Percentiles rank a stretch among this genome's conserved stretches.
phyloP scores from a whole-genome alignment of 2,113 vertebrate genomes.

The Smithornis capensis region DNA sequence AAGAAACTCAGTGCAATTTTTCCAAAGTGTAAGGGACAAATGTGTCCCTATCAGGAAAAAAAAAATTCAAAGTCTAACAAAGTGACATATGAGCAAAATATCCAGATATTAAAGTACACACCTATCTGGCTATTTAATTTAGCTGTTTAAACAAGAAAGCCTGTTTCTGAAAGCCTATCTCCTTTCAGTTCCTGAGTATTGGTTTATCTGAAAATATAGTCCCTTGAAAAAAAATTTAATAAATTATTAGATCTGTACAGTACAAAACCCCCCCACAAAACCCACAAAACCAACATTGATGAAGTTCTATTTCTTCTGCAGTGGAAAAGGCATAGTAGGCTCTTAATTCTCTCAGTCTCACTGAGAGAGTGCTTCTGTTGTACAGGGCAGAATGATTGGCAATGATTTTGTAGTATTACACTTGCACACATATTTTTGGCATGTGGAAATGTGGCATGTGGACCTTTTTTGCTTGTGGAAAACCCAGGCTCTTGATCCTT shows the following conservation, averaged over 20 bases:
- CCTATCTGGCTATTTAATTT: neutral
- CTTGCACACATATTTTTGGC: neutral
- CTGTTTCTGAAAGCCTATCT: neutral
- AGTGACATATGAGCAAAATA: neutral
- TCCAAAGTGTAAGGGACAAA: neutral
- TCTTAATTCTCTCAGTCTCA: neutral
- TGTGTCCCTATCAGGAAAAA: neutral
- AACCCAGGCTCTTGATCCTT: neutral
- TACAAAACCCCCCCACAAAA: fast-evolving
- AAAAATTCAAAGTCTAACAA: neutral
- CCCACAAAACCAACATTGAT: fast-evolving
- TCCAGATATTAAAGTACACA: neutral
- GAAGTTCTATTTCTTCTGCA: neutral
- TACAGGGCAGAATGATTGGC: fast-evolving
- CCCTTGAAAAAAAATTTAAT: neutral
- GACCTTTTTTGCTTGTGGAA: neutral
- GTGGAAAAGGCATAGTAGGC: neutral
- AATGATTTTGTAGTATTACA: neutral
- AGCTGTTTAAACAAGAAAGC: neutral
- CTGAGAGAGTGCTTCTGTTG: neutral
- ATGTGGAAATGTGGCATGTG: fast-evolving
- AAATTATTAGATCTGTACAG: neutral
- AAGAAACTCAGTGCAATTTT: neutral
- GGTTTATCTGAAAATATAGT: neutral
- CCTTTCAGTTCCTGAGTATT: fast-evolving